These are phyloP conservation scores for Gerris buenoi DNA, from an alignment of 1,140 invertebrate species.

Conservation along the genomic window DNA sequence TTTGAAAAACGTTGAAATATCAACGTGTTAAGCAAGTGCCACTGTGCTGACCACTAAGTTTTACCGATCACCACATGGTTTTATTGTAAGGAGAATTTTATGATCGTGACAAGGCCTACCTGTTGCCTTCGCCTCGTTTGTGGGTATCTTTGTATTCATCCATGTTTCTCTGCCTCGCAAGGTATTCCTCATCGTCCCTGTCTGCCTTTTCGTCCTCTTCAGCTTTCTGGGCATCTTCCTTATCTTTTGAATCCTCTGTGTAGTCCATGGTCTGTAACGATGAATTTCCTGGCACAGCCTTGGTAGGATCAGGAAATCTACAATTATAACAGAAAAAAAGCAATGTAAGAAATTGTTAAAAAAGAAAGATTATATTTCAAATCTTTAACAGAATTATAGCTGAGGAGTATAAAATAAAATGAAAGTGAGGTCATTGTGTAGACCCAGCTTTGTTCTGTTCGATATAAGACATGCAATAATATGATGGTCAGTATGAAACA, in stretches of 20 bases:
- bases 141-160: conserved; percentile 90
- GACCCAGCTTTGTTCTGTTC: too few species aligned
- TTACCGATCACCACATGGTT: too few species aligned
- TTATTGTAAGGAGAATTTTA: too few species aligned
- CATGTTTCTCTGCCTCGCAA: conserved; percentile 49
- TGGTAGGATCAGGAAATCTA: conserved; percentile 28
- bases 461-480: too few species aligned
- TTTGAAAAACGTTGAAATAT: too few species aligned
- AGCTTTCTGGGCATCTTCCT: conserved; percentile 36
- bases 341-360: background rate
- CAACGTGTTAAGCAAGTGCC: too few species aligned
- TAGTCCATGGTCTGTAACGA: conserved; percentile 8
- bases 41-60: too few species aligned
- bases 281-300: conserved; percentile 16
- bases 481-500: too few species aligned
- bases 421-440: too few species aligned
- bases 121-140: conserved; percentile 73
- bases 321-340: background rate
- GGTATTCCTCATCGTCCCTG: conserved; percentile 54
- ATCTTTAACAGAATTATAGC: background rate
- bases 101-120: conserved; percentile 32
- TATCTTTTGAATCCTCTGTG: conserved; percentile 33
- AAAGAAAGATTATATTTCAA: background rate
- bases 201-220: conserved; percentile 48
- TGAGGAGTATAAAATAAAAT: background rate